Conservation (phyloP, 2,797 vertebrate genomes). For the Gymnopithys bicolor region DNA sequence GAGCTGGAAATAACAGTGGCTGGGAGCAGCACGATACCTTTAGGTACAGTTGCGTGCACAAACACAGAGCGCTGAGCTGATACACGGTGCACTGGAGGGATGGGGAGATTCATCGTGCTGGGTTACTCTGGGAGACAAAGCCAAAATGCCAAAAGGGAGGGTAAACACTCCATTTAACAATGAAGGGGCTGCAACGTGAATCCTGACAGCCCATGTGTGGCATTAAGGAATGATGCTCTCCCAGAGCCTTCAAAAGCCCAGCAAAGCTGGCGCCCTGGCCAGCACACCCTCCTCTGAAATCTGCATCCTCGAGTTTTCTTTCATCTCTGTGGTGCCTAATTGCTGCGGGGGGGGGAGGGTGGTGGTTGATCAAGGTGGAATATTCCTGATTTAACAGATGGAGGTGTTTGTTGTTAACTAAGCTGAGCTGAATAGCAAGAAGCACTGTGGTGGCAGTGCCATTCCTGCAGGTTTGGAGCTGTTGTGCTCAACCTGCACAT, state of each 20-base stretch:
- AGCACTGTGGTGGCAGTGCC: not conserved
- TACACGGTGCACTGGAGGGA: not conserved
- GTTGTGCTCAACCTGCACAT: not conserved
- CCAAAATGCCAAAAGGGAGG: not conserved
- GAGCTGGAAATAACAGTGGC: not conserved
- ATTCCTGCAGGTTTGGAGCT: not conserved
- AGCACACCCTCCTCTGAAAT: not conserved
- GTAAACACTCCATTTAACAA: not conserved
- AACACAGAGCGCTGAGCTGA: not conserved
- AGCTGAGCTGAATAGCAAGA: not conserved
- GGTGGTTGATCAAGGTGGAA: not conserved
- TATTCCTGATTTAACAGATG: not conserved
- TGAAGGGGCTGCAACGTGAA: not conserved
- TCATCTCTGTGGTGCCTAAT: not conserved
- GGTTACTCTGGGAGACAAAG: not conserved
- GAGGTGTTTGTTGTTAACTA: not conserved
- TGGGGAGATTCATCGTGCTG: not conserved
- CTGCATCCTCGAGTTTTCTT: not conserved
- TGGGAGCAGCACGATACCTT: not conserved
- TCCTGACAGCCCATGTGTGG: not conserved
- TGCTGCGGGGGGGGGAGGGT: not conserved
- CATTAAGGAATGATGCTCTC: not conserved
- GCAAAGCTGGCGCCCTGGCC: not conserved
- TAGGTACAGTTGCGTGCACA: not conserved
- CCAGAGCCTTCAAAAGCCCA: not conserved